Conservation (phyloP, 2,113 vertebrate genomes). For the Orientallactaga bullata region DNA sequence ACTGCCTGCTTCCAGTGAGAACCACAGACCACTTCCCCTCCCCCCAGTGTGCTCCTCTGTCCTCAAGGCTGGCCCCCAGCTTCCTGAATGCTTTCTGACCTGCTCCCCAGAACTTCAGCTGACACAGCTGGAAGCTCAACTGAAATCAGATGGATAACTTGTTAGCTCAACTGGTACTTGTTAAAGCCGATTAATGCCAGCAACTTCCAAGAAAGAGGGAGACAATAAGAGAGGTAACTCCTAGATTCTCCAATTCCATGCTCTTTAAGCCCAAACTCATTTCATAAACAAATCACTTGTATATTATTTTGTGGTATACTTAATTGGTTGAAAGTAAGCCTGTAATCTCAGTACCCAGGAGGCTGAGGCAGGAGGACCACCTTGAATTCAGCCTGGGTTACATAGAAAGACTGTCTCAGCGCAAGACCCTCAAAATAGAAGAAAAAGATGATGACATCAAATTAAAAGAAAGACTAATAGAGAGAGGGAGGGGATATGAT, state of each 20-base stretch:
- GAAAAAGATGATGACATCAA: too few species aligned
- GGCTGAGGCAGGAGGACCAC: not conserved
- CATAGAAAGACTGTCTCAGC: not conserved
- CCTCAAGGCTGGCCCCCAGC: not conserved
- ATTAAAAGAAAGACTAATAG: too few species aligned
- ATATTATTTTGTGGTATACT: not conserved
- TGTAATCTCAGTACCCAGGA: not conserved
- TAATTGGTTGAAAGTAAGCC: not conserved
- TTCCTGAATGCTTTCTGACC: not conserved
- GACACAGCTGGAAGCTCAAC: not conserved
- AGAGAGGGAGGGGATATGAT: too few species aligned
- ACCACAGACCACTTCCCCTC: not conserved
- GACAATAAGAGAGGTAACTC: not conserved
- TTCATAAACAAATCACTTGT: not conserved
- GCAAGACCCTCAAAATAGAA: too few species aligned
- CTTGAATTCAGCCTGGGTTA: not conserved
- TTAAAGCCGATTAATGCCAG: not conserved
- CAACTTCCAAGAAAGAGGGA: not conserved
- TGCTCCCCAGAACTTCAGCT: not conserved
- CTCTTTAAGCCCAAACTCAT: slow-evolving; percentile 6
- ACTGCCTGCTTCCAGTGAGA: not conserved
- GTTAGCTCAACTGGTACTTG: not conserved
- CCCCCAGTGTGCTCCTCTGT: not conserved
- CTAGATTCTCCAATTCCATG: not conserved
- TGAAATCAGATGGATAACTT: not conserved